Evolutionary conservation across 1,140 invertebrate species (phyloP).

Genomic region (Tribolium madens): DNA sequence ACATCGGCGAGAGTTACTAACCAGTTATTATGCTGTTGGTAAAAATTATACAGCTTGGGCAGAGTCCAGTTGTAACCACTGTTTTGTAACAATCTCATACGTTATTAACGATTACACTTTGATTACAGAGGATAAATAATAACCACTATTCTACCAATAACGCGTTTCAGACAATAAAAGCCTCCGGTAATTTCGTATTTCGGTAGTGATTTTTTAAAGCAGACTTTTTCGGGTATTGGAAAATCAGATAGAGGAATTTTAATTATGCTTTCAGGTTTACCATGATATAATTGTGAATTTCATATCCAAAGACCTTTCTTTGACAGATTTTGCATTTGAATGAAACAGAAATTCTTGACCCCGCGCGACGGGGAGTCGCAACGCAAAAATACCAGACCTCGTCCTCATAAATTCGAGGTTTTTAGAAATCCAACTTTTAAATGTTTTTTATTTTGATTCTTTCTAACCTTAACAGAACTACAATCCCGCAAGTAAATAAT

Average conservation of each 20-base stretch:
- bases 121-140: constrained; percentile 37
- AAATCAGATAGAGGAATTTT: neutral
- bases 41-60: constrained; percentile 35
- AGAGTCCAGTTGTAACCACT: constrained; percentile 31
- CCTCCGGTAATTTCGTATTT: constrained; percentile 2
- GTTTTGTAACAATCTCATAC: constrained; percentile 39
- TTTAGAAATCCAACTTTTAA: no score
- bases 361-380: no score
- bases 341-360: no score
- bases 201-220: constrained; percentile 1
- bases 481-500: no score
- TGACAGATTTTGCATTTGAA: no score
- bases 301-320: no score
- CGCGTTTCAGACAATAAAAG: constrained; percentile 1
- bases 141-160: constrained; percentile 20
- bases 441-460: no score
- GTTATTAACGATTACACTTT: constrained; percentile 37
- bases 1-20: constrained; percentile 32
- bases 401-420: no score
- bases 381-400: no score
- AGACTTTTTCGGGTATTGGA: neutral
- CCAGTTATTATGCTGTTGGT: constrained; percentile 37
- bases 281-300: no score
- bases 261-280: no score
- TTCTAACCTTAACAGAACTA: no score